A percentile compares a stretch with the other conserved stretches of the same genome.
phyloP scores from a whole-genome alignment of 2,888 invertebrate species.

The Caenorhabditis imperialis region DNA sequence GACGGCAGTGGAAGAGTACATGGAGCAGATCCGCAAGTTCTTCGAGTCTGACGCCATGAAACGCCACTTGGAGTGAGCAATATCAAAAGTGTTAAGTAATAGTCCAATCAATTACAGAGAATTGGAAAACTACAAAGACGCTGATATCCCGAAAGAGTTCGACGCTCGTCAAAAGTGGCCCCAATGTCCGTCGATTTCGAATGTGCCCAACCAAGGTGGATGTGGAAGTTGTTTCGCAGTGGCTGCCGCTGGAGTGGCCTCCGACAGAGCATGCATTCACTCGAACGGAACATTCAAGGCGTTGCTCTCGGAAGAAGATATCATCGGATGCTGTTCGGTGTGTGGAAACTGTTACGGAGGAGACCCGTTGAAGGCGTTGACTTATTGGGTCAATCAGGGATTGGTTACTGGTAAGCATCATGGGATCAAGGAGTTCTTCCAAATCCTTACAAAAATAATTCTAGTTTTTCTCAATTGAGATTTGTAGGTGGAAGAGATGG shows the following conservation, averaged over 20 bases:
- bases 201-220: constrained; percentile 77
- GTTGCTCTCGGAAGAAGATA: constrained; percentile 66
- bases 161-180: constrained; percentile 77
- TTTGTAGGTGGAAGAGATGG: constrained; percentile 73
- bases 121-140: constrained; percentile 66
- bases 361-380: constrained; percentile 77
- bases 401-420: constrained; percentile 67
- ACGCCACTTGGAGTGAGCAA: constrained; percentile 67
- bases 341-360: constrained; percentile 78
- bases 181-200: constrained; percentile 71
- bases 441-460: background rate
- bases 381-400: constrained; percentile 76
- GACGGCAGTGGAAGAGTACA: constrained; percentile 75
- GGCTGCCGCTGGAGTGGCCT: constrained; percentile 75
- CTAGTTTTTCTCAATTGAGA: background rate
- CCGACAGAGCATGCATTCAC: constrained; percentile 76
- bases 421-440: too few species aligned
- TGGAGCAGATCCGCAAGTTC: constrained; percentile 70
- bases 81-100: background rate
- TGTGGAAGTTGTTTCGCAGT: constrained; percentile 78
- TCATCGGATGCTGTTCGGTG: constrained; percentile 75
- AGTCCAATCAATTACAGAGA: constrained; percentile 59
- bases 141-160: constrained; percentile 70
- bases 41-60: constrained; percentile 75
- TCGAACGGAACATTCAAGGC: constrained; percentile 73